These are phyloP conservation scores for Oxygymnocypris stewartii DNA, from an alignment of 2,113 vertebrate species.

Conservation along the genomic window DNA sequence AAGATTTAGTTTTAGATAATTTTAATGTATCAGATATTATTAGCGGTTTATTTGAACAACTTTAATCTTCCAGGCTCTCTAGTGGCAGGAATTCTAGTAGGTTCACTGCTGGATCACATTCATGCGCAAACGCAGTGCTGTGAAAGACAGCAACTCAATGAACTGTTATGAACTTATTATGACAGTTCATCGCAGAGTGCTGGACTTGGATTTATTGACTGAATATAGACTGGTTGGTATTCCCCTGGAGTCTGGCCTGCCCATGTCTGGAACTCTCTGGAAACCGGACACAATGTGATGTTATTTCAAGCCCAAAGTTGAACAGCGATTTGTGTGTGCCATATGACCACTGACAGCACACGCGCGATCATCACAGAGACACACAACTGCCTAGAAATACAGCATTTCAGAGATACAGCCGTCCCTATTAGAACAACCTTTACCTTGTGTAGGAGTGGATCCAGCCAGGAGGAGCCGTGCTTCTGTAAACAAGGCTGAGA, in stretches of 20 bases:
- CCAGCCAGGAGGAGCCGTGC: slow-evolving; percentile 35
- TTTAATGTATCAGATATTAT: not conserved
- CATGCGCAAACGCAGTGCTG: not conserved
- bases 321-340: slow-evolving; percentile 46
- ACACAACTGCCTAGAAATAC: slow-evolving; percentile 3
- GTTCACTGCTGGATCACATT: too few species aligned
- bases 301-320: slow-evolving; percentile 68
- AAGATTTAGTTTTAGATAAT: not conserved
- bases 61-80: not conserved
- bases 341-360: slow-evolving; percentile 67
- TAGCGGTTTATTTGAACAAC: not conserved
- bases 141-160: not conserved
- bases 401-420: not conserved
- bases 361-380: not conserved
- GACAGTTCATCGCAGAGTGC: slow-evolving; percentile 56
- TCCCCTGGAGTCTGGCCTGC: slow-evolving; percentile 48
- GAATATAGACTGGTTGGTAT: slow-evolving; percentile 47
- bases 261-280: slow-evolving; percentile 50
- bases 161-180: not conserved
- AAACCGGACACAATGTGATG: slow-evolving; percentile 51
- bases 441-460: slow-evolving; percentile 50
- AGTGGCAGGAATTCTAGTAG: not conserved
- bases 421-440: slow-evolving; percentile 36
- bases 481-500: slow-evolving; percentile 38
- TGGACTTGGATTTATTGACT: slow-evolving; percentile 21